Evolutionary conservation across 2,888 invertebrate species (phyloP).

Genomic region (Leptopterna dolabrata): DNA sequence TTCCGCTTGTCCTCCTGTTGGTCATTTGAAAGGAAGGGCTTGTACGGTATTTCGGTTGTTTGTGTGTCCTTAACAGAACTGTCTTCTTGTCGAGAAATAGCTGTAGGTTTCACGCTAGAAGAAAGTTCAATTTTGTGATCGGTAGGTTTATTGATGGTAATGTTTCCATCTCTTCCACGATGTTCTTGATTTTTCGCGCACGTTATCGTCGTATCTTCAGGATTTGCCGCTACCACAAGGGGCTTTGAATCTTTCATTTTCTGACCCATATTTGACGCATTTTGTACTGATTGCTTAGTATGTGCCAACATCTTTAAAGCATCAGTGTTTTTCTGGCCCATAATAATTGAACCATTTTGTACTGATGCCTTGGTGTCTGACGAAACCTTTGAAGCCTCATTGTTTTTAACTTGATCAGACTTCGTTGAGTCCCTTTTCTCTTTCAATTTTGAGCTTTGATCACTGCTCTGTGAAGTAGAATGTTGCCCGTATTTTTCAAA

Average conservation of each 20-base stretch:
- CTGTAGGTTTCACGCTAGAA: neutral
- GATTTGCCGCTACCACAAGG: neutral
- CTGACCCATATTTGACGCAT: neutral
- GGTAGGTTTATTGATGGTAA: neutral
- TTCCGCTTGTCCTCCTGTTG: constrained; percentile 59
- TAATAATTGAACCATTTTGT: neutral
- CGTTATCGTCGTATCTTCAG: neutral
- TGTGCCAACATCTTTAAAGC: neutral
- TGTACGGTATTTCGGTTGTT: constrained; percentile 27
- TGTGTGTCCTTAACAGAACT: constrained; percentile 27
- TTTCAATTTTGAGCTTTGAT: neutral
- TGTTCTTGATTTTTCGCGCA: neutral
- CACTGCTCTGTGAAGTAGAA: neutral
- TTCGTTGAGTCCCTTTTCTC: neutral
- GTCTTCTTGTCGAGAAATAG: neutral
- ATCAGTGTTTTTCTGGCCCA: neutral
- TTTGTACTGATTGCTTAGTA: neutral
- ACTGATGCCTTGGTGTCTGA: neutral
- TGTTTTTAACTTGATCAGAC: neutral
- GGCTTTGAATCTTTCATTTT: neutral
- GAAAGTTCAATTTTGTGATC: neutral
- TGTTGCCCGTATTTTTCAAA: constrained; percentile 63
- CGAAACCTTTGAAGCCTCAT: neutral
- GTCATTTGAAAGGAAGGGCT: neutral
- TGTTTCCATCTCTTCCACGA: neutral